These are phyloP conservation scores for Actinernus sp. DNA, from an alignment of 92 coral and sea anemone species.

Conservation along the genomic window DNA sequence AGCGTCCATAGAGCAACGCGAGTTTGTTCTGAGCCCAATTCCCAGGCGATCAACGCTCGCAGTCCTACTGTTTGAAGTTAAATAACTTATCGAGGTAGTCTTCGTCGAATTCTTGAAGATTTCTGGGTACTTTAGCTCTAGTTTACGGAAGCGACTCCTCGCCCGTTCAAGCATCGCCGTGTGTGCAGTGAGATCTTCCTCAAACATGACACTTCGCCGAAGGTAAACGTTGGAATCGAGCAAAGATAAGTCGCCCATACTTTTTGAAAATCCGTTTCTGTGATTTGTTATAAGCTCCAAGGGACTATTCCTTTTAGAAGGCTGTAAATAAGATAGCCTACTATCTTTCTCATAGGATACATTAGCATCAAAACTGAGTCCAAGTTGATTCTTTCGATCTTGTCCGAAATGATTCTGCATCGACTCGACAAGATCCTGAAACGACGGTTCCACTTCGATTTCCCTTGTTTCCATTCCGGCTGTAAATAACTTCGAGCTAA, in stretches of 20 bases:
- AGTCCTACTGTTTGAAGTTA: constrained; percentile 8
- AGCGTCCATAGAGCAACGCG: too few species aligned
- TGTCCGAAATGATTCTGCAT: too few species aligned
- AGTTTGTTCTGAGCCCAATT: too few species aligned
- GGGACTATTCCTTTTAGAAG: constrained; percentile 6
- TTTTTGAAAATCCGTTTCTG: constrained; percentile 83
- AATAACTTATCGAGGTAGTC: constrained; percentile 56
- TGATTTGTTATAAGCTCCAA: constrained; percentile 30
- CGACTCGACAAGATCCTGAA: too few species aligned
- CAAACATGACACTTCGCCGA: constrained; percentile 77
- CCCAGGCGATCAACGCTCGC: too few species aligned
- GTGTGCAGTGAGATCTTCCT: constrained; percentile 86
- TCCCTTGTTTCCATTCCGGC: too few species aligned
- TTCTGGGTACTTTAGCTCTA: constrained; percentile 93
- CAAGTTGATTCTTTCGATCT: too few species aligned
- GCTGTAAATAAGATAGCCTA: constrained; percentile 2
- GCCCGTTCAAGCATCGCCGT: constrained; percentile 87
- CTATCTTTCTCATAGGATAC: constrained; percentile 6
- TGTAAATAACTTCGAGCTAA: too few species aligned
- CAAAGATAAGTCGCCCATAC: constrained; percentile 80
- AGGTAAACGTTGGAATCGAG: constrained; percentile 17
- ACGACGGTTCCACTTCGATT: too few species aligned
- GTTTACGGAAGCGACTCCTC: constrained; percentile 78
- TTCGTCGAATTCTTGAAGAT: constrained; percentile 74
- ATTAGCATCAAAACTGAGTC: constrained; percentile 17